Evolutionary conservation across 2,888 invertebrate genomes (phyloP).

Genomic region (Sipha maydis): DNA sequence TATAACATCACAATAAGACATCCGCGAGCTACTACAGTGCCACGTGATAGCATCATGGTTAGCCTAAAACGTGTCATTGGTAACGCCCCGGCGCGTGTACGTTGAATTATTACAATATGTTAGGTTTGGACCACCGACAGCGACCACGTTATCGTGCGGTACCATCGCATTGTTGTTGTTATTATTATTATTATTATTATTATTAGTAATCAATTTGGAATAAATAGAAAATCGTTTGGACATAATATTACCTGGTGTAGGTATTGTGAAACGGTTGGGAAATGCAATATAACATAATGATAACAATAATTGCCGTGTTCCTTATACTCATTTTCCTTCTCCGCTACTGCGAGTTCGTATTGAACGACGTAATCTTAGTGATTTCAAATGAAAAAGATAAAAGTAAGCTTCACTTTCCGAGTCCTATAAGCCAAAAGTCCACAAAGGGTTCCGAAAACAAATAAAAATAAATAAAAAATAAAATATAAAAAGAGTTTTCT

Average conservation of each 20-base stretch:
- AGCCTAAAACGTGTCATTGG: background rate
- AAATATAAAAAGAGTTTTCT: constrained; percentile 51
- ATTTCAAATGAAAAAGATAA: constrained; percentile 45
- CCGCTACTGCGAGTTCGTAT: background rate
- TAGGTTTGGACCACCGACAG: constrained; percentile 22
- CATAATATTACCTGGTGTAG: background rate
- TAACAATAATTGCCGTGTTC: constrained; percentile 20
- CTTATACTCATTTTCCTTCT: background rate
- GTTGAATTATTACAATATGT: background rate
- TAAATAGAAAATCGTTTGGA: background rate
- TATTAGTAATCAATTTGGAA: constrained; percentile 25
- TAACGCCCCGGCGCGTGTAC: background rate
- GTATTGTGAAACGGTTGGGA: background rate
- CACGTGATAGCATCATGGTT: constrained; percentile 5
- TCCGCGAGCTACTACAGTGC: background rate
- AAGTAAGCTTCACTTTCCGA: constrained; percentile 41
- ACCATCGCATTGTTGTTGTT: background rate
- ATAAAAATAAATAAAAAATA: constrained; percentile 29
- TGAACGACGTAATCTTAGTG: constrained; percentile 26
- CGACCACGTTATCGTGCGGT: constrained; percentile 6
- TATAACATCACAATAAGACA: background rate
- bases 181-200: too few species aligned
- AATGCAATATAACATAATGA: background rate
- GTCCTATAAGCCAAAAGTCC: constrained; percentile 56
- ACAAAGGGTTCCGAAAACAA: constrained; percentile 51